Evolutionary conservation across 2,797 vertebrate species (phyloP), one percentile per base, ranked within the genome.

Genomic region (Salarias fasciatus): DNA sequence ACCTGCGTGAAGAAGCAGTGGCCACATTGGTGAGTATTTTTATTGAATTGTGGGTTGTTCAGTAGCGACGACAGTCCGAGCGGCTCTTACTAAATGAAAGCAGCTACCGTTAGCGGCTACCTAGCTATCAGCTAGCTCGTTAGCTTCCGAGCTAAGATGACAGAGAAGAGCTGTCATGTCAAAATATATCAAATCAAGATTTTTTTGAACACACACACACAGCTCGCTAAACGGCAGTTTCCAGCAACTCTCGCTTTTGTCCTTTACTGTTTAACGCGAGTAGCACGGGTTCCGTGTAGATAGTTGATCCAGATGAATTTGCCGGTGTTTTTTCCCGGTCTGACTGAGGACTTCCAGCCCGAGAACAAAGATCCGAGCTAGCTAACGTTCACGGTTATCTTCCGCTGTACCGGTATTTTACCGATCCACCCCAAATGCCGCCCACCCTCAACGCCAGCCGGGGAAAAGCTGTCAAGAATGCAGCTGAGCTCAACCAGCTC

Each of bases 351-450:
- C 75, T 74, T 84, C 53, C 84, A 83, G 84, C 47, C 57, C 18
- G 75, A 85, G 88, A 88, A 88, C 88, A 90, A 90, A 90, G 89
- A 72, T 91, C 84, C 78, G 60, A 59, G 71, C 61, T 53, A 80
- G 77, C 86, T 67, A 62, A 82, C 59, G 75, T 79, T 66, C 60
- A 77, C 53, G 53, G 56, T 69, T 72, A 37, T 61, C 50, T 44
- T 51, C 61, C 49, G 64, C 18, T 38, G 10, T 46, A 35, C 47
- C 41, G 31, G 44, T 77, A 0, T 55, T 53, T 49, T 33, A 28
- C 5, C 1, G 1, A 48, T 63, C 62, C 12, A 31, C 4, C 35
- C 4, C 2, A 43, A n/a, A 48, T 46, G 2, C 56, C 50, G 11
- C 10, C 11, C 38, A 55, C 43, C 13, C 31, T 18, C 6, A 66